A percentile compares a stretch with the other conserved stretches of the same genome.
phyloP scores from a whole-genome alignment of 2,888 invertebrate species.

The Clusia tigrina region DNA sequence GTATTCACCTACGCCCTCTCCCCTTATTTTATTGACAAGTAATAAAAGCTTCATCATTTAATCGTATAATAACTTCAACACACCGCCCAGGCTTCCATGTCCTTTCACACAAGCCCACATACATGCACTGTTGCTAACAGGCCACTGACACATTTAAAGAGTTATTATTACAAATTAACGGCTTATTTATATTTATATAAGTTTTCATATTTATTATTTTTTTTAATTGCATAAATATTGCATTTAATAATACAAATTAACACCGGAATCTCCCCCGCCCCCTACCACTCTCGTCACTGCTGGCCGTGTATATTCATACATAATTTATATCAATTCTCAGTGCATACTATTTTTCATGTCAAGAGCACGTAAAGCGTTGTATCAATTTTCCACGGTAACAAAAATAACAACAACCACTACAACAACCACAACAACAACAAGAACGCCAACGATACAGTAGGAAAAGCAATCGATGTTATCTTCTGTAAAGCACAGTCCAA shows the following conservation, averaged over 20 bases:
- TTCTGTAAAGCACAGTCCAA: too few species aligned
- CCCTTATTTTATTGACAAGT: too few species aligned
- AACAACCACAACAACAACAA: constrained; percentile 4
- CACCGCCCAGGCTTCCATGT: too few species aligned
- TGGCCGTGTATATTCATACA: not conserved
- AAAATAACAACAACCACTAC: not conserved
- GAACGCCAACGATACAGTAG: not conserved
- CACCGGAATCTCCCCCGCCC: constrained; percentile 2
- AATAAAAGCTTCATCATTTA: too few species aligned
- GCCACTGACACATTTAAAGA: too few species aligned
- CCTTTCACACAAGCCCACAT: too few species aligned
- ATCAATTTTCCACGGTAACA: not conserved
- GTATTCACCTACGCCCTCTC: too few species aligned
- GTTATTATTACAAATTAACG: too few species aligned
- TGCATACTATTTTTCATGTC: constrained; percentile 22
- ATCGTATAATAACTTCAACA: too few species aligned
- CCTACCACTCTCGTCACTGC: not conserved
- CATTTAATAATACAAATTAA: constrained; percentile 10
- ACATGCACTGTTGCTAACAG: too few species aligned
- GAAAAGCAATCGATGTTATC: not conserved
- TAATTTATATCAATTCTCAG: constrained; percentile 22
- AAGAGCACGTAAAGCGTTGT: constrained; percentile 23
- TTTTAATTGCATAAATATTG: constrained; percentile 1
- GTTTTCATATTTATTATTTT: not conserved
- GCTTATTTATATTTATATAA: not conserved